Conservation (phyloP, 1,140 invertebrate genomes). For the Ceratosolen solmsi region DNA sequence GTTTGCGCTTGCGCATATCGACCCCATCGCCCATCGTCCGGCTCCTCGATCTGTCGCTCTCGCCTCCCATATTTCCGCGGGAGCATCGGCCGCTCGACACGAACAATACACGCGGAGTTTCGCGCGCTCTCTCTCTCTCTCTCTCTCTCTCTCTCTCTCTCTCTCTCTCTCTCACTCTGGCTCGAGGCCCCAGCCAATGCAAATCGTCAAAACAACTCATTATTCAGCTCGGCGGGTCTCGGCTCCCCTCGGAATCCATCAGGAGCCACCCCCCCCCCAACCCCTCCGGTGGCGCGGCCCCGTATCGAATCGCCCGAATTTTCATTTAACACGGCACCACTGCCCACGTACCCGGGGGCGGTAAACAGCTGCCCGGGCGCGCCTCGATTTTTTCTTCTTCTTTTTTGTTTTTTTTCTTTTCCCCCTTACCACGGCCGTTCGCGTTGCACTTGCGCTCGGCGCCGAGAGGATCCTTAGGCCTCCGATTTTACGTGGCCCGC, state of each 20-base stretch:
- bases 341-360: constrained; percentile 6
- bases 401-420: background rate
- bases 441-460: background rate
- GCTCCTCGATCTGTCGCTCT: background rate
- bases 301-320: constrained; percentile 47
- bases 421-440: background rate
- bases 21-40: background rate
- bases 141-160: background rate
- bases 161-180: background rate
- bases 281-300: constrained; percentile 11
- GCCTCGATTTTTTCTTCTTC: background rate
- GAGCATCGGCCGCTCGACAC: background rate
- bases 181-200: constrained; percentile 32
- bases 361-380: constrained; percentile 41
- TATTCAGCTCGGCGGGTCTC: constrained; percentile 39
- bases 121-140: background rate
- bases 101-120: background rate
- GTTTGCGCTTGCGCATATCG: background rate
- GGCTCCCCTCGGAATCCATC: constrained; percentile 21
- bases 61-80: background rate
- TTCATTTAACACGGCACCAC: constrained; percentile 49
- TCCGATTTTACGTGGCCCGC: background rate
- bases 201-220: constrained; percentile 52
- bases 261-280: background rate
- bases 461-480: background rate